These are phyloP conservation scores for Platerodrilus igneus DNA, from an alignment of 2,888 invertebrate species.

Conservation along the genomic window DNA sequence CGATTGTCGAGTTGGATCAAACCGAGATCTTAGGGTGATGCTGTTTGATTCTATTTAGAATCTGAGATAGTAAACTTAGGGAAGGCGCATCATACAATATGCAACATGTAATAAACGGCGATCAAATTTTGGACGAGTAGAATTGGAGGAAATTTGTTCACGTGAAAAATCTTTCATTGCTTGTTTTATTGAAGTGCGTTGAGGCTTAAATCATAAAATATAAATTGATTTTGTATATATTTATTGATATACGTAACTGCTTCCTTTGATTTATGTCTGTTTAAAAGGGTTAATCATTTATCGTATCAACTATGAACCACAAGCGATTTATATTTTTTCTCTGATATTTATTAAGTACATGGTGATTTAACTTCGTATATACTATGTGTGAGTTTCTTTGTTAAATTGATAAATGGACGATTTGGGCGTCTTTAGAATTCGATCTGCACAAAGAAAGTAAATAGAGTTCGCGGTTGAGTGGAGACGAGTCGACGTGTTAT, in stretches of 20 bases:
- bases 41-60: constrained; percentile 43
- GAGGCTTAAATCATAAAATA: constrained; percentile 13
- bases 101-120: constrained; percentile 37
- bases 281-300: constrained; percentile 18
- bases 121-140: constrained; percentile 33
- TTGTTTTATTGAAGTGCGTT: constrained; percentile 16
- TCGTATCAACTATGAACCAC: too few species aligned
- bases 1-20: constrained; percentile 37
- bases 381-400: too few species aligned
- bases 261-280: constrained; percentile 16
- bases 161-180: constrained; percentile 18
- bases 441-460: constrained; percentile 25
- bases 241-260: constrained; percentile 15
- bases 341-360: too few species aligned
- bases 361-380: too few species aligned
- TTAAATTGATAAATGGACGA: constrained; percentile 24
- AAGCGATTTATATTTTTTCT: too few species aligned
- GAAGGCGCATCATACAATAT: constrained; percentile 38
- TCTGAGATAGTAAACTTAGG: constrained; percentile 42
- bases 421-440: constrained; percentile 12
- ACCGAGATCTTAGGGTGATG: constrained; percentile 39
- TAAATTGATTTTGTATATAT: constrained; percentile 16
- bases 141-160: constrained; percentile 17
- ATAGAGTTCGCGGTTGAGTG: constrained; percentile 33
- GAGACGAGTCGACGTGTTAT: constrained; percentile 24